A percentile compares a stretch with the other conserved stretches of the same genome.
Evolutionary conservation across 37 sponge, comb jelly and placozoan genomes (phyloP).

Genomic region (Aplysina aerophoba): DNA sequence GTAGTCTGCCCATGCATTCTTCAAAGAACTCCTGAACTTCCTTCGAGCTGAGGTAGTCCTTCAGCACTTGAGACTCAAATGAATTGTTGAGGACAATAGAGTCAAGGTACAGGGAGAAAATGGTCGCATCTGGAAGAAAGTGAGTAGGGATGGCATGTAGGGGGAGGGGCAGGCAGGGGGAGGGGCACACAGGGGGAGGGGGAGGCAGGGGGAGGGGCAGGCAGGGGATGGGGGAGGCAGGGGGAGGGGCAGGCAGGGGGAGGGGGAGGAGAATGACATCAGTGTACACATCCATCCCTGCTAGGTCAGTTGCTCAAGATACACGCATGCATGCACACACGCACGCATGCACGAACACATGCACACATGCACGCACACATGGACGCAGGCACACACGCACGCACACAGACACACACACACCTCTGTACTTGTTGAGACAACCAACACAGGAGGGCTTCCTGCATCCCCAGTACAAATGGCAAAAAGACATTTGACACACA

Average conservation of each 20-base stretch:
- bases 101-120: constrained; percentile 33
- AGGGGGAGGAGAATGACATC: background rate
- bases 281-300: background rate
- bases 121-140: constrained; percentile 53
- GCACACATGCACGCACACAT: background rate
- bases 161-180: background rate
- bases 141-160: background rate
- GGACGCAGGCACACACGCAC: background rate
- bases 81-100: constrained; percentile 55
- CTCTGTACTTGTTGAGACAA: constrained; percentile 78
- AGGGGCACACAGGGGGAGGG: no score
- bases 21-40: constrained; percentile 53
- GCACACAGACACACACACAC: constrained; percentile 44
- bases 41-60: constrained; percentile 62
- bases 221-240: no score
- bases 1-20: constrained; percentile 56
- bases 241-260: no score
- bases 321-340: background rate
- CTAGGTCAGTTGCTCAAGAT: background rate
- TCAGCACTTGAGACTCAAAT: constrained; percentile 77
- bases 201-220: no score
- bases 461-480: constrained; percentile 95
- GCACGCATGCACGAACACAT: constrained; percentile 22
- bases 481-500: constrained; percentile 61
- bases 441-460: constrained; percentile 60